phyloP scores from a whole-genome alignment of 1,140 invertebrate genomes.

The Lucilia cuprina region DNA sequence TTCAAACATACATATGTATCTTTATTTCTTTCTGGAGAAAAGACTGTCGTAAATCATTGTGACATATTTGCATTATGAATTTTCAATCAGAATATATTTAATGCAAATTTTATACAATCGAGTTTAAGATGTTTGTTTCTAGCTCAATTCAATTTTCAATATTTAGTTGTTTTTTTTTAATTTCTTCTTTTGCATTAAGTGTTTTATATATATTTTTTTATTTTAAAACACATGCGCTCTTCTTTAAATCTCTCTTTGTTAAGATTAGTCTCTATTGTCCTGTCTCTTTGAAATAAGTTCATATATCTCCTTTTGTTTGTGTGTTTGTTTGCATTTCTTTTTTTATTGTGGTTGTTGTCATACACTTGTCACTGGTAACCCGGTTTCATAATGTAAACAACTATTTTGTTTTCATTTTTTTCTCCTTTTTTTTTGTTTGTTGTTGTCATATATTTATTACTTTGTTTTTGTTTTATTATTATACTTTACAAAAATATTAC shows the following conservation, averaged over 20 bases:
- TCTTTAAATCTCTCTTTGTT: not conserved
- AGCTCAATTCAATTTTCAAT: not conserved
- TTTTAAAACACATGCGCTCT: not conserved
- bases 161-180: not conserved
- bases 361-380: slow-evolving; percentile 29
- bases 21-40: too few relatives aligned
- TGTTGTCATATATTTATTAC: not conserved
- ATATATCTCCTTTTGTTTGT: not conserved
- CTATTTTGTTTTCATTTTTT: slow-evolving; percentile 9
- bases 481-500: not conserved
- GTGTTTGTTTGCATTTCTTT: not conserved
- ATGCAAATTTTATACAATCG: not conserved
- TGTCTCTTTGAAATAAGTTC: not conserved
- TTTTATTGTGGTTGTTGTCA: not conserved
- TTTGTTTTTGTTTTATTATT: not conserved
- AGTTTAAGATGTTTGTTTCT: not conserved
- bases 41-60: not conserved
- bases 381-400: slow-evolving; percentile 34
- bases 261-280: too few relatives aligned
- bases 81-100: not conserved
- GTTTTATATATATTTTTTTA: not conserved
- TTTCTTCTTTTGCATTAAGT: not conserved
- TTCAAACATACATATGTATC: too few relatives aligned
- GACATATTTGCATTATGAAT: not conserved
- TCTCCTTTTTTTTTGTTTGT: not conserved